These are phyloP conservation scores for Kryphioiulus occultus DNA, from an alignment of 2,888 invertebrate species.

Conservation along the genomic window DNA sequence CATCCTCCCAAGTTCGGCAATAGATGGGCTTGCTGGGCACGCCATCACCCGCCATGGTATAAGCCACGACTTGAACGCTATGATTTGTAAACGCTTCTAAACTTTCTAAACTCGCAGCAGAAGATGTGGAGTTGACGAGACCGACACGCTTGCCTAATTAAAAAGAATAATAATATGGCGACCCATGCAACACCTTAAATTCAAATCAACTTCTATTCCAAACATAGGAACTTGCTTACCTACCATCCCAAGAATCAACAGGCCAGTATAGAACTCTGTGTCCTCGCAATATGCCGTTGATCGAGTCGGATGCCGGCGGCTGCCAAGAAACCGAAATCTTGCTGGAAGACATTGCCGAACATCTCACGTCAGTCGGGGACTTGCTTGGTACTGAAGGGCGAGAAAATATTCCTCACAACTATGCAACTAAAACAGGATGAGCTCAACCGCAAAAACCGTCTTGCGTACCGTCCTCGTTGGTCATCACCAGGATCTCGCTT, in stretches of 20 bases:
- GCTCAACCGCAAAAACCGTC: background rate
- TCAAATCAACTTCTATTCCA: too few species aligned
- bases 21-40: slow-evolving; percentile 60
- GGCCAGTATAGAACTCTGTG: slow-evolving; percentile 76
- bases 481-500: slow-evolving; percentile 49
- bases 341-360: slow-evolving; percentile 62
- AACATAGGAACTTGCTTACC: slow-evolving; percentile 40
- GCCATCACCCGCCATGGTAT: slow-evolving; percentile 63
- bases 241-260: slow-evolving; percentile 57
- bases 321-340: slow-evolving; percentile 63
- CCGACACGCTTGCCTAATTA: slow-evolving; percentile 33
- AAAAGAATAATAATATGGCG: background rate
- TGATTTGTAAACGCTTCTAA: slow-evolving; percentile 61
- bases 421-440: background rate
- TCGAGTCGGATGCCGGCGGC: slow-evolving; percentile 62
- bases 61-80: slow-evolving; percentile 63
- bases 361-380: slow-evolving; percentile 63
- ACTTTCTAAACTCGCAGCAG: slow-evolving; percentile 56
- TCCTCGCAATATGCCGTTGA: slow-evolving; percentile 68
- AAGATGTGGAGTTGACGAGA: slow-evolving; percentile 27
- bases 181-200: too few species aligned
- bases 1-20: slow-evolving; percentile 61
- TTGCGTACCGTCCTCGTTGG: slow-evolving; percentile 50
- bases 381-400: slow-evolving; percentile 63
- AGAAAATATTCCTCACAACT: background rate